Conservation (phyloP, 2,797 vertebrate species). For the Danio kyathit region DNA sequence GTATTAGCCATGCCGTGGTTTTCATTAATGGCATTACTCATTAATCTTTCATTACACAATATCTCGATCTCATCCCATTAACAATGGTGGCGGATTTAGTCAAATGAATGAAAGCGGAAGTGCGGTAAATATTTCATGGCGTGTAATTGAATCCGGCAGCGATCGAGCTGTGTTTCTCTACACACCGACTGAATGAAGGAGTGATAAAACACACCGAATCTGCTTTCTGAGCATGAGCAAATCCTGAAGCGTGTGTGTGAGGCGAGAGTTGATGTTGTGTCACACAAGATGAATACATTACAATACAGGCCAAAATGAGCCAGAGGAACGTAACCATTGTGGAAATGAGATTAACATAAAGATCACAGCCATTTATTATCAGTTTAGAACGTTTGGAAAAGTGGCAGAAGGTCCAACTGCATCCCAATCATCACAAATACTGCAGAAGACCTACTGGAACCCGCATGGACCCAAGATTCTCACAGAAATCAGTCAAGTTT, state of each 20-base stretch:
- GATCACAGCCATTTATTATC: no score
- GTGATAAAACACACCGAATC: background rate
- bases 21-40: constrained; percentile 7
- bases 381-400: no score
- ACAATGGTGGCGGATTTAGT: constrained; percentile 47
- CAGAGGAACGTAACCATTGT: background rate
- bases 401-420: no score
- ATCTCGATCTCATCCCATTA: constrained; percentile 47
- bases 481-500: no score
- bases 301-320: background rate
- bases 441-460: no score
- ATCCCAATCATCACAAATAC: no score
- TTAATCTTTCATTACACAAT: constrained; percentile 24
- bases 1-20: background rate
- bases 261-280: background rate
- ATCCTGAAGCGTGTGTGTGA: background rate
- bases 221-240: background rate
- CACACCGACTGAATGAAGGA: background rate
- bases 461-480: no score
- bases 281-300: background rate
- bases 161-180: constrained; percentile 12
- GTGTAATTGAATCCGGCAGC: constrained; percentile 75
- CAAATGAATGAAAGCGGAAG: constrained; percentile 69
- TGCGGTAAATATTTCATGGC: constrained; percentile 78
- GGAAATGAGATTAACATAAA: background rate